phyloP scores from a whole-genome alignment of 1,140 invertebrate species.

The Venustaconcha ellipsiformis region DNA sequence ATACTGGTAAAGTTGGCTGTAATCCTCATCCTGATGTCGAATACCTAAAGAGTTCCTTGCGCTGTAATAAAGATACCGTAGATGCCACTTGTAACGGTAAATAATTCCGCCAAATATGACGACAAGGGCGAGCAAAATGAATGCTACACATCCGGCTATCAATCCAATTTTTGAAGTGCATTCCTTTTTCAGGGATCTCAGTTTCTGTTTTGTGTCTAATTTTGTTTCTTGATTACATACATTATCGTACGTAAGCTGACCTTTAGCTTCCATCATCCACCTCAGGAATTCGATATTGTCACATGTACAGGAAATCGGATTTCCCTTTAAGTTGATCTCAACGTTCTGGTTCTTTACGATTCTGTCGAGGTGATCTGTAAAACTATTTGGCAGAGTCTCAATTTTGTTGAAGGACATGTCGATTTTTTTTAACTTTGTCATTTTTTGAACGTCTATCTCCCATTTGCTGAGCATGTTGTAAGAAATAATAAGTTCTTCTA shows the following conservation, averaged over 20 bases:
- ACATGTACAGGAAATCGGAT: conserved; percentile 3
- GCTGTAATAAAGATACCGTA: conserved; percentile 29
- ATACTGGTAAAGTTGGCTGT: background rate
- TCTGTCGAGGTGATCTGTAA: background rate
- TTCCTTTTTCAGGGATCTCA: background rate
- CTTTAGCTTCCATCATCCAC: conserved; percentile 2
- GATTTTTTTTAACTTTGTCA: background rate
- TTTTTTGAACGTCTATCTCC: background rate
- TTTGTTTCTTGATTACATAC: background rate
- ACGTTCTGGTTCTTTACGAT: background rate
- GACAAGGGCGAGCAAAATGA: background rate
- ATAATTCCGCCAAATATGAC: conserved; percentile 13
- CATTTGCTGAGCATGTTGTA: conserved; percentile 9
- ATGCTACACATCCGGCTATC: background rate
- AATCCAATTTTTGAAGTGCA: background rate
- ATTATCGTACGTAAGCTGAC: background rate
- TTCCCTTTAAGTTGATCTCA: background rate
- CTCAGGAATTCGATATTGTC: conserved; percentile 2
- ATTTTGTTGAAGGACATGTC: conserved; percentile 7
- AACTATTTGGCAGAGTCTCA: background rate
- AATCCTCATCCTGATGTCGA: background rate
- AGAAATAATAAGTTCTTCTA: background rate
- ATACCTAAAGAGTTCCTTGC: background rate
- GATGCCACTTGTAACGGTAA: conserved; percentile 25
- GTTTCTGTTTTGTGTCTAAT: background rate